phyloP scores from a whole-genome alignment of 1,140 invertebrate species.

The Brachionus plicatilis region DNA sequence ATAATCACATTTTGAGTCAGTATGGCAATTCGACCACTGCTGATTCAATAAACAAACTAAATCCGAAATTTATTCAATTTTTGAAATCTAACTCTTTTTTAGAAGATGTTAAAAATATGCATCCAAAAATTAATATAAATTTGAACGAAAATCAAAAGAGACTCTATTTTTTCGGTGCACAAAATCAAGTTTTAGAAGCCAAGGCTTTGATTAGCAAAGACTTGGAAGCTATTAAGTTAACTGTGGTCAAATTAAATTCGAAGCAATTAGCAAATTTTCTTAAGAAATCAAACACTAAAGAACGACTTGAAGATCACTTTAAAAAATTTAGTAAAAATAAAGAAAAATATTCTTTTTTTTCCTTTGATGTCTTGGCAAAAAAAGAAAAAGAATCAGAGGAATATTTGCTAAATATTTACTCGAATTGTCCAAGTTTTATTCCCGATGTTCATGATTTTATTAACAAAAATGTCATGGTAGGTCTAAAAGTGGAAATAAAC shows the following conservation, averaged over 20 bases:
- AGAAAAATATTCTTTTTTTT: conserved; percentile 18
- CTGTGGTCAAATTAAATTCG: background rate
- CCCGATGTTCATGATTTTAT: background rate
- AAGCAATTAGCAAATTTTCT: conserved; percentile 1
- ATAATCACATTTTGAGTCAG: background rate
- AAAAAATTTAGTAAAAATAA: background rate
- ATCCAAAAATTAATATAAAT: conserved; percentile 18
- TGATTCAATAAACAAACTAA: conserved; percentile 1
- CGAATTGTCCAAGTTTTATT: background rate
- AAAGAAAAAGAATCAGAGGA: background rate
- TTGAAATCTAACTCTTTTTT: conserved; percentile 3
- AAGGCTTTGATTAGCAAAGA: conserved; percentile 1
- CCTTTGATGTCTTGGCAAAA: background rate
- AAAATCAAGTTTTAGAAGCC: conserved; percentile 11
- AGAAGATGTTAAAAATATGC: background rate
- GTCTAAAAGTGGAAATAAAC: background rate
- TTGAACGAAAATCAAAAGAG: background rate
- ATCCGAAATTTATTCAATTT: background rate
- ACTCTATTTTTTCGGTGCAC: background rate
- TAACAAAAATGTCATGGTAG: conserved; percentile 12
- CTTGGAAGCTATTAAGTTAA: background rate
- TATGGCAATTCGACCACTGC: background rate
- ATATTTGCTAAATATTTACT: background rate
- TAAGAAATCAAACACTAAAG: background rate
- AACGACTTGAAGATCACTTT: background rate